Evolutionary conservation across 2,888 invertebrate genomes (phyloP).

Genomic region (Epirrhoe alternata): DNA sequence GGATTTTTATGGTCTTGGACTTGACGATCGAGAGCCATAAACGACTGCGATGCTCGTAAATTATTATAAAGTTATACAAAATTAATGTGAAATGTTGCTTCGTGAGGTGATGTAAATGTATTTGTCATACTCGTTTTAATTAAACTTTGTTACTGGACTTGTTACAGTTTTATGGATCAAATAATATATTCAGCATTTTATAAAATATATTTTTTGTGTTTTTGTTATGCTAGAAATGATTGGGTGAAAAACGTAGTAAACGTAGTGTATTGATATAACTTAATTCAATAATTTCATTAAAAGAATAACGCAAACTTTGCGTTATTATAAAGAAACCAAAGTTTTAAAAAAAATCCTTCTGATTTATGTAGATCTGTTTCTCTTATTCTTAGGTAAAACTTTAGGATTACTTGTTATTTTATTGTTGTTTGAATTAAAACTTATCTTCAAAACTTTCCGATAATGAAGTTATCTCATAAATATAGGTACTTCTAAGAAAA

Average conservation of each 20-base stretch:
- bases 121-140: slow-evolving; percentile 27
- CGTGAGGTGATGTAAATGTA: slow-evolving; percentile 33
- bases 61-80: slow-evolving; percentile 43
- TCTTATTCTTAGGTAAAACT: slow-evolving; percentile 2
- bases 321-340: slow-evolving; percentile 1
- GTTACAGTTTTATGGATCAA: too few species aligned
- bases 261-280: not conserved
- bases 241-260: too few species aligned
- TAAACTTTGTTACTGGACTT: not conserved
- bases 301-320: slow-evolving; percentile 2
- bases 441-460: not conserved
- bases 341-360: not conserved
- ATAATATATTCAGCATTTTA: too few species aligned
- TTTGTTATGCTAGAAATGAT: too few species aligned
- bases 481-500: not conserved
- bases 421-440: slow-evolving; percentile 1
- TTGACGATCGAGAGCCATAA: slow-evolving; percentile 38
- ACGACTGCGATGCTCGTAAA: slow-evolving; percentile 42
- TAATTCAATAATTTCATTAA: not conserved
- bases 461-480: not conserved
- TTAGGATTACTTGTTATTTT: slow-evolving; percentile 2
- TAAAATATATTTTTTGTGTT: too few species aligned
- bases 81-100: slow-evolving; percentile 39
- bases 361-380: slow-evolving; percentile 9
- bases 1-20: slow-evolving; percentile 34